Base-by-base conservation (phyloP, 2,888 invertebrate genomes). In the Hecatera dysodea region DNA sequence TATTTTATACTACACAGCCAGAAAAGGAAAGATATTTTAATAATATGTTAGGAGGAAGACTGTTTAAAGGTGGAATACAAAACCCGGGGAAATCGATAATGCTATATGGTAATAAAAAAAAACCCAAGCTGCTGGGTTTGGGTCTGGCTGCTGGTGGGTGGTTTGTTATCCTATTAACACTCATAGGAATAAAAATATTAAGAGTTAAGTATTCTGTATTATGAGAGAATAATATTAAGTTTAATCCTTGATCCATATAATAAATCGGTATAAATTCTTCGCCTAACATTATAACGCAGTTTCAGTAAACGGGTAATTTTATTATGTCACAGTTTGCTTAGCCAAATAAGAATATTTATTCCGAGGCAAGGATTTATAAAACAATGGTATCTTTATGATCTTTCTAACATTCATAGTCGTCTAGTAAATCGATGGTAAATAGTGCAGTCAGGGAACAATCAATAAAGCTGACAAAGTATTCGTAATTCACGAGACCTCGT, bases 401-500 rank as follows among this genome's bases (percentile, higher is more conserved):
- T 53, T 42, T 42, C 39, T 55, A 65, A 62, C 27, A 64, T 48
- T 27, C 15, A 44, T 68, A 50, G 53, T 7, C 17, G 53, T 7
- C 17, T 60, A 71, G 48, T 61, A 64, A 70, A 55, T 53, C 27
- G 33, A 62, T 57, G 46, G 56, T 59, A 64, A 64, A 68, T 67
- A 70, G 52, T 64, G 61, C 63, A 67, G 42, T 60, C 42, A 29
- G 11, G 67, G 39, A 60, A 59, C 52, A 78, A 77, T 75, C 70
- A 75, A 77, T 82, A 80, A 75, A 61, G 67, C 60, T 71, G 78
- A 82, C 70, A 79, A 73, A 71, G 59, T 72, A 75, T 79, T 68
- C 55, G 67, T 69, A 80, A 75, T 66, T 80, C 68, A 61, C 56
- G 73, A 86, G 83, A 72, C 87, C 86, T 86, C 83, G 84, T 68